These are phyloP conservation scores for Homarus americanus DNA, from an alignment of 1,140 invertebrate genomes.

Conservation along the genomic window DNA sequence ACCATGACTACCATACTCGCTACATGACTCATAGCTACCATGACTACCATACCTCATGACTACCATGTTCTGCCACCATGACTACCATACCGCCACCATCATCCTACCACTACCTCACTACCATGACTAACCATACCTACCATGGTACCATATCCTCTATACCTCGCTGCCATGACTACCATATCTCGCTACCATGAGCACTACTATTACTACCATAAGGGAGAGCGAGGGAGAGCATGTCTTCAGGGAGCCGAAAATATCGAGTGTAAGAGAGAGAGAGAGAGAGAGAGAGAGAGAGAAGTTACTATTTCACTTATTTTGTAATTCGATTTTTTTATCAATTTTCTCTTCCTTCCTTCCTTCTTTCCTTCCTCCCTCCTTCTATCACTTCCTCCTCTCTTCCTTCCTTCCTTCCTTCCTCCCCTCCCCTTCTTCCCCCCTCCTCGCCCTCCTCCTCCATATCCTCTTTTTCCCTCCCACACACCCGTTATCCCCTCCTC, in stretches of 20 bases:
- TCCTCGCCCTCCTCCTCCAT: background rate
- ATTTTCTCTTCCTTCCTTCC: no score
- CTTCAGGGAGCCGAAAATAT: no score
- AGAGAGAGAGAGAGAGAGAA: no score
- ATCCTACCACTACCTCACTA: no score
- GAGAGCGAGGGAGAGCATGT: no score
- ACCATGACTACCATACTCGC: no score
- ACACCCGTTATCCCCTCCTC: no score
- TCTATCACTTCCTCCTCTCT: background rate
- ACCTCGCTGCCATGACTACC: background rate
- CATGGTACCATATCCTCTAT: no score
- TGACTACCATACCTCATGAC: no score
- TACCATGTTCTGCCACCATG: background rate
- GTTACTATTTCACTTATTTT: background rate
- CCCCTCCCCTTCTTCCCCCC: background rate
- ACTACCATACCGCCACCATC: background rate
- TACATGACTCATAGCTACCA: no score
- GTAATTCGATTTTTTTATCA: background rate
- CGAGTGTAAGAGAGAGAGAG: no score
- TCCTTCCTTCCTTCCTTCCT: background rate
- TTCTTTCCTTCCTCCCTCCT: conserved; percentile 9
- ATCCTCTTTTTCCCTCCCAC: background rate
- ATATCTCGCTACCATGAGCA: background rate
- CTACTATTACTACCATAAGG: background rate
- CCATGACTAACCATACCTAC: no score